Base-by-base conservation (phyloP, 2,113 vertebrate species). In the Anarrhichthys ocellatus region DNA sequence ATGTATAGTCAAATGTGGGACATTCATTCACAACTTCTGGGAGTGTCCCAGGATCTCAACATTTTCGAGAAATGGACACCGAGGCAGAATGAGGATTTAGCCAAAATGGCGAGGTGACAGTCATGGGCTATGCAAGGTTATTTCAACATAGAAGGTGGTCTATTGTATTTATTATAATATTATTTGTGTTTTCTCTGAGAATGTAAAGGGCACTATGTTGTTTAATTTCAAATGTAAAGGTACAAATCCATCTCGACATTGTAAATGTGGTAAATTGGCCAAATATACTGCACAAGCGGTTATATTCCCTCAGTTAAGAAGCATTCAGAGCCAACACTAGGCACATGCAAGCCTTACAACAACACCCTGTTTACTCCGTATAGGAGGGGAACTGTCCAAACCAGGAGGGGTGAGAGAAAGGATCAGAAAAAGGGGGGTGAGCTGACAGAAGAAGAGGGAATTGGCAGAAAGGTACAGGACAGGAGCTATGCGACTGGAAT, bases 401-500 rank as follows among this genome's bases (percentile, higher is more conserved):
- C 70, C 56, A 71, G 40, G 18, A 62, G 40, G 67, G 52, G 67
- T 32, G 52, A 32, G 29, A 63, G n/a, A 63, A 66, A 87, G 64
- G 70, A 78, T 64, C 48, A 72, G 69, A 40, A 73, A 76, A 79
- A 32, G 18, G 5, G 56, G 24, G 22, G 40, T 40, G 81, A 80
- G 73, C 52, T 71, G 84, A 80, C 48, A 15, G 74, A 58, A 56
- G 58, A 77, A 54, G 38, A 63, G 50, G 62, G 61, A 80, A 75
- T 72, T 76, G 80, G 82, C 82, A 85, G 80, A 69, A 80, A 84
- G 74, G 61, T 83, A 54, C 84, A 87, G 72, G 78, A 87, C 64
- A 72, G 66, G 78, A 78, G 87, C 72, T 76, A 56, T 86, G 85
- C 77, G 91, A 85, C 83, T 86, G 50, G 83, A 92, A 89, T 94